Evolutionary conservation across 2,888 invertebrate species (phyloP), one percentile per base, ranked within the genome.

Genomic region (Dasypolia templi): DNA sequence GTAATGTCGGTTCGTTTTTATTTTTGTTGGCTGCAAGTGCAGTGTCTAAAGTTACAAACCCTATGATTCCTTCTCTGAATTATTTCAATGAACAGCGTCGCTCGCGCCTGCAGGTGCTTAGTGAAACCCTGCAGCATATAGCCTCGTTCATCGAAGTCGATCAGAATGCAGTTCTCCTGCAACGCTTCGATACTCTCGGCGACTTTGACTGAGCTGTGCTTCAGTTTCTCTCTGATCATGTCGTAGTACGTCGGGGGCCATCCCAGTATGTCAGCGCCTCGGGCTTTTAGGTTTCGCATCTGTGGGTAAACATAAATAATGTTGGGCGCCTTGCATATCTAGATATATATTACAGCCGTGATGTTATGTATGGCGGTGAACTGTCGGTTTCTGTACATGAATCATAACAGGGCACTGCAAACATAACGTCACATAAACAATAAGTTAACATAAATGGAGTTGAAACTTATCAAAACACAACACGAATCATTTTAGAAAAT

Each of bases 71-170:
- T 97, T 85, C 99, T 97, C 93, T 99, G 99, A 89, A 99, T 98
- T 35, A 99, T 98, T 96, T 99, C 99, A 71, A 99, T 96, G 93
- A 99, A 99, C 14, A 99, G 93, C 0, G 99, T 99, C 0, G 99
- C 99, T 81, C 99, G 96, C 84, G 99, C 99, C 94, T 99, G 99
- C 96, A 99, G 97, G 84, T 99, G 99, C 93, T 98, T 99, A 0
- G 99, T 99, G 91, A 99, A 99, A 59, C 99, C 99, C 95, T 99
- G 99, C 81, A 99, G 97, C 90, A 99, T 97, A 93, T 99, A 99
- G 0, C 99, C 99, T 89, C 99, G 97, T 89, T 99, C 99, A 92
- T 99, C 99, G 91, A 98, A 99, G 93, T 99, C 99, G 71, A 99
- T 98, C 81, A 99, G 96, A 86, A 99, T 99, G 89, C 98, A 97